phyloP scores from a whole-genome alignment of 2,797 vertebrate species.

The Oceanodroma leucorhoa region DNA sequence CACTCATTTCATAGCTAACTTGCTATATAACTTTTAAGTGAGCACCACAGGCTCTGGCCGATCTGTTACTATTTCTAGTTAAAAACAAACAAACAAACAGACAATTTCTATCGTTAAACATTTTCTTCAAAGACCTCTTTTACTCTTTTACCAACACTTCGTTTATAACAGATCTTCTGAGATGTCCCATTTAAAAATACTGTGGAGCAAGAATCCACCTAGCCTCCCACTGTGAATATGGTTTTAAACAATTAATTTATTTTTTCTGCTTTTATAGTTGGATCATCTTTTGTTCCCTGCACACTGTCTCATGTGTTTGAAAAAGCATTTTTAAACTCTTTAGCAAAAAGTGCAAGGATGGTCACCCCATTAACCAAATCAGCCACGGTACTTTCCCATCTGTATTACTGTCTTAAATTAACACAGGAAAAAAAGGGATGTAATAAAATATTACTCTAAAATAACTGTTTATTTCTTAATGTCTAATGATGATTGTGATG shows the following conservation, averaged over 20 bases:
- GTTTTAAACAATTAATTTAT: neutral
- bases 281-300: neutral
- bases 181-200: neutral
- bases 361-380: neutral
- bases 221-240: neutral
- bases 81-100: fast-evolving
- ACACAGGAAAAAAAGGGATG: neutral
- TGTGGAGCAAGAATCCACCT: neutral
- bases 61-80: neutral
- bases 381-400: neutral
- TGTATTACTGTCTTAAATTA: neutral
- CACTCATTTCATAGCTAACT: neutral
- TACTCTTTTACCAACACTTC: neutral
- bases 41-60: neutral
- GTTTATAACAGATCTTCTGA: neutral
- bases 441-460: neutral
- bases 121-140: neutral
- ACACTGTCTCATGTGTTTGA: neutral
- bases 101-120: neutral
- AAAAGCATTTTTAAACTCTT: neutral
- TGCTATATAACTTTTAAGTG: neutral
- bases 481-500: neutral
- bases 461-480: neutral
- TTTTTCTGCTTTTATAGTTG: neutral
- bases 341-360: neutral